A percentile compares a stretch with the other conserved stretches of the same genome.
Evolutionary conservation across 2,113 vertebrate genomes (phyloP).

Genomic region (Emydocephalus ijimae): DNA sequence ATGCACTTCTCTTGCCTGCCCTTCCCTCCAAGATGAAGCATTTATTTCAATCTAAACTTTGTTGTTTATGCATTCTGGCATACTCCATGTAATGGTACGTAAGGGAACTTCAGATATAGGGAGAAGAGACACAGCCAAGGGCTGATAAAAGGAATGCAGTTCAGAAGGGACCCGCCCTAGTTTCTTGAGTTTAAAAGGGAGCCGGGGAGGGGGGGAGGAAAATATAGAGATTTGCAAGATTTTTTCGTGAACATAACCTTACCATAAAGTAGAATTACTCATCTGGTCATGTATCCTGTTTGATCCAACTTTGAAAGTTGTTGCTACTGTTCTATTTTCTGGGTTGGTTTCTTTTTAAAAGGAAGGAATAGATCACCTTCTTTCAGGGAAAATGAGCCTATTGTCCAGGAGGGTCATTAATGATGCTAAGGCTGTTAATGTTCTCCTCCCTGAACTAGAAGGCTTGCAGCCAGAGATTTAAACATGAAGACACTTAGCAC

Average conservation of each 20-base stretch:
- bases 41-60: background rate
- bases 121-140: background rate
- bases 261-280: background rate
- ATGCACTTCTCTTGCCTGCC: background rate
- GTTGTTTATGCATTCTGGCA: background rate
- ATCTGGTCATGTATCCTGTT: background rate
- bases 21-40: background rate
- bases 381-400: background rate
- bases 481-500: background rate
- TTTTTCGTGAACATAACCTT: background rate
- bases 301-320: background rate
- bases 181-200: background rate
- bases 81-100: background rate
- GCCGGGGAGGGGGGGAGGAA: no score
- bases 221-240: background rate
- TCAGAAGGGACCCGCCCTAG: background rate
- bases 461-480: background rate
- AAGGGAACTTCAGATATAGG: background rate
- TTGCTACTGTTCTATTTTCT: background rate
- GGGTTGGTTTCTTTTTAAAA: background rate
- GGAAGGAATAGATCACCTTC: background rate
- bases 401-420: background rate
- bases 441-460: background rate
- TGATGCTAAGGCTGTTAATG: background rate
- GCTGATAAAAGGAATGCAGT: background rate